Evolutionary conservation across 2,797 vertebrate species (phyloP).

Genomic region (Mareca strepera): DNA sequence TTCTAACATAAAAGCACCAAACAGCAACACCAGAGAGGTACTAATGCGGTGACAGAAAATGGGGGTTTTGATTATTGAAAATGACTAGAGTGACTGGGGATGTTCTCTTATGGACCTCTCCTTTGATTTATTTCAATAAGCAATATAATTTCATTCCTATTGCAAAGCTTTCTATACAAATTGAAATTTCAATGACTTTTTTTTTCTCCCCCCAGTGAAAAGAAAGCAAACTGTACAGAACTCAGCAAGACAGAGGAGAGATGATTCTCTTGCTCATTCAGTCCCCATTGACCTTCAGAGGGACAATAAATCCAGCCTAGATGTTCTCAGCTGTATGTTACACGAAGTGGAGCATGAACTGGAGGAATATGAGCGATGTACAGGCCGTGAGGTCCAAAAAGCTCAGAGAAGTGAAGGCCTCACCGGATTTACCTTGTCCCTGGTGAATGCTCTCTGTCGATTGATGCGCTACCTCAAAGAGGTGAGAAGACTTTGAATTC

Average conservation of each 20-base stretch:
- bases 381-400: constrained; percentile 64
- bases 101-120: background rate
- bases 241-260: constrained; percentile 40
- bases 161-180: background rate
- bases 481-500: constrained; percentile 75
- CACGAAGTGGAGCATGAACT: constrained; percentile 87
- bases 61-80: background rate
- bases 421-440: constrained; percentile 88
- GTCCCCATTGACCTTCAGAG: constrained; percentile 66
- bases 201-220: constrained; percentile 53
- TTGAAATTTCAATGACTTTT: background rate
- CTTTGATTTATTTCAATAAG: background rate
- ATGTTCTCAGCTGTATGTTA: constrained; percentile 86
- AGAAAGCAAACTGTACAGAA: constrained; percentile 52
- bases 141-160: background rate
- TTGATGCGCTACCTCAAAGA: constrained; percentile 86
- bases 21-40: background rate
- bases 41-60: background rate
- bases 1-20: background rate
- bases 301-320: constrained; percentile 81
- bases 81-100: background rate
- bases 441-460: constrained; percentile 87
- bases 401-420: constrained; percentile 77
- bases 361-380: constrained; percentile 78
- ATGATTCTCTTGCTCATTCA: constrained; percentile 2